Conservation (phyloP, 2,888 invertebrate species). For the Lithophane leautieri region DNA sequence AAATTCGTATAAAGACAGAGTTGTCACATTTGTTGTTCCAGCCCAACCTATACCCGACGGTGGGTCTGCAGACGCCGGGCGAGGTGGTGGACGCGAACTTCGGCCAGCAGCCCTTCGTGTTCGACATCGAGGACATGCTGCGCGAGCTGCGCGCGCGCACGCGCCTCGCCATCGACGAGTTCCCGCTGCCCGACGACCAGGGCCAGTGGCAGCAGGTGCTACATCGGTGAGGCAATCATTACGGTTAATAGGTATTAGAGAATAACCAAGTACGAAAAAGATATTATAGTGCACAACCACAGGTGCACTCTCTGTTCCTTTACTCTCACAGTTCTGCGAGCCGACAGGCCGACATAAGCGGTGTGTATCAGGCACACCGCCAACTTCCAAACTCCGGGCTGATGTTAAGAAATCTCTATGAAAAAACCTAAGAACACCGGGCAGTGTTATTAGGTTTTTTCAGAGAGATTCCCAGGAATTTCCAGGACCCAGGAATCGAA, state of each 20-base stretch:
- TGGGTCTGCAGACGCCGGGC: constrained; percentile 99
- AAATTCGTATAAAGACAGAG: not conserved
- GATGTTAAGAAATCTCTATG: not conserved
- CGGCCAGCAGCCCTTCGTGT: constrained; percentile 99
- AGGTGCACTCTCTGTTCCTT: not conserved
- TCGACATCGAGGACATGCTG: constrained; percentile 99
- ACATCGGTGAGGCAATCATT: constrained; percentile 92
- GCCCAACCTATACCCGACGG: constrained; percentile 99
- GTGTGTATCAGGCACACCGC: too few relatives aligned
- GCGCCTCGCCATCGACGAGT: constrained; percentile 95
- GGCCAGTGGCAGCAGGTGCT: constrained; percentile 98
- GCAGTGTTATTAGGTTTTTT: too few relatives aligned
- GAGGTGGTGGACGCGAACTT: constrained; percentile 99
- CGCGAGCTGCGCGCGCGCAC: constrained; percentile 96
- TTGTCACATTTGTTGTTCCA: constrained; percentile 78
- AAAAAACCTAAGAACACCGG: not conserved
- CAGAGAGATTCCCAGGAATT: too few relatives aligned
- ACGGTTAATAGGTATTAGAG: too few relatives aligned
- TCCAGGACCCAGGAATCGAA: not conserved
- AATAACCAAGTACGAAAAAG: not conserved
- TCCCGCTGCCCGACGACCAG: constrained; percentile 95
- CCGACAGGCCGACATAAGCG: too few relatives aligned
- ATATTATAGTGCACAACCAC: not conserved
- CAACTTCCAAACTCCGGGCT: not conserved
- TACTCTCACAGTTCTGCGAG: too few relatives aligned